These are phyloP conservation scores for Melanargia galathea DNA, from an alignment of 2,888 invertebrate genomes.

Conservation along the genomic window DNA sequence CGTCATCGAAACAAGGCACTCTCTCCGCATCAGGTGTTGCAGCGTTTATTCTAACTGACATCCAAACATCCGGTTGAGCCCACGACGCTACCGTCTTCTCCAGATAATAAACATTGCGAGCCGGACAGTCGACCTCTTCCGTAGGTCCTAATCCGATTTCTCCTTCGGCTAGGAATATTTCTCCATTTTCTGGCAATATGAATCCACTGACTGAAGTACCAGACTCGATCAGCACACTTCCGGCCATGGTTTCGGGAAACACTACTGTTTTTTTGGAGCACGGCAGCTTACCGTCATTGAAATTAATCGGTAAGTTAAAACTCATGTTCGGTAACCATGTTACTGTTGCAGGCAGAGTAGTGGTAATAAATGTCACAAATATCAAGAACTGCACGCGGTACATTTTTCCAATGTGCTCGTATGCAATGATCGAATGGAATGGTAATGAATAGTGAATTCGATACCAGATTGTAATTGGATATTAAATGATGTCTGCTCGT, in stretches of 20 bases:
- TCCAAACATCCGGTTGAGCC: conserved; percentile 73
- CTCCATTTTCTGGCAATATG: conserved; percentile 68
- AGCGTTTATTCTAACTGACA: conserved; percentile 62
- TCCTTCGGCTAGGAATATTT: conserved; percentile 60
- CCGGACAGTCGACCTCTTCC: conserved; percentile 53
- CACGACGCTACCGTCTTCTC: conserved; percentile 60
- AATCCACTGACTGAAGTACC: conserved; percentile 55
- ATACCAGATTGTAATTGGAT: conserved; percentile 61
- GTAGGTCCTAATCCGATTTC: conserved; percentile 54
- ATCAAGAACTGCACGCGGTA: conserved; percentile 23
- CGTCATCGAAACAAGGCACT: conserved; percentile 73
- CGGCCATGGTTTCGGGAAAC: conserved; percentile 59
- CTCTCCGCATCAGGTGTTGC: conserved; percentile 78
- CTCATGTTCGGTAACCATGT: conserved; percentile 67
- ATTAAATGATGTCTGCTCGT: conserved; percentile 60
- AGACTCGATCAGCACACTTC: conserved; percentile 54
- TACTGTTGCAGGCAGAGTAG: conserved; percentile 54
- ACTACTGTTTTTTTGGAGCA: conserved; percentile 69
- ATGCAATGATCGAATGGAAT: conserved; percentile 43
- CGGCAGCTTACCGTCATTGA: conserved; percentile 61
- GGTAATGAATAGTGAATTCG: conserved; percentile 54
- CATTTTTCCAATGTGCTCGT: conserved; percentile 37
- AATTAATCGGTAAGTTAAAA: conserved; percentile 65
- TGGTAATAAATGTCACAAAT: conserved; percentile 44
- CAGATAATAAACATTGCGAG: conserved; percentile 56